Conservation (phyloP, 1,140 invertebrate genomes). For the Oscheius sp. region DNA sequence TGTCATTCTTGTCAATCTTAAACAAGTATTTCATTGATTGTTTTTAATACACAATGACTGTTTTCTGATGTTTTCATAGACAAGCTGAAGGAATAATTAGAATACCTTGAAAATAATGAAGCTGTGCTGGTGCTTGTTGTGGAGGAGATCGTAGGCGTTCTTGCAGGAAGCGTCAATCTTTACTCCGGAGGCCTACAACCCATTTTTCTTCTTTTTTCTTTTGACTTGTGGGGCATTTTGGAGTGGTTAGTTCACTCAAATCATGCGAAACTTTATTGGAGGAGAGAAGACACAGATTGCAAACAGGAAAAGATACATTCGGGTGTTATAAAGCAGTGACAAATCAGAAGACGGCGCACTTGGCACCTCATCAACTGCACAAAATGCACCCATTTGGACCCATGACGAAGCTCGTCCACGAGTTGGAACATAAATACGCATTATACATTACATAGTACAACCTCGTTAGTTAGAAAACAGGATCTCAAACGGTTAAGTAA, state of each 20-base stretch:
- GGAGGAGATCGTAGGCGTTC: conserved; percentile 57
- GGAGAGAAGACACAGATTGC: conserved; percentile 3
- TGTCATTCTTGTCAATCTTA: conserved; percentile 56
- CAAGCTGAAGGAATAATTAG: not conserved
- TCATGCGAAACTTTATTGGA: not conserved
- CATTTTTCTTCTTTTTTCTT: not conserved
- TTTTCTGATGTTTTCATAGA: not conserved
- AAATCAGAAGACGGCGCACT: conserved; percentile 5
- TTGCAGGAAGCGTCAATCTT: conserved; percentile 59
- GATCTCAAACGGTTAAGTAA: not conserved
- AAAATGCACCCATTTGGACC: not conserved
- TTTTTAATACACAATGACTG: too few relatives aligned
- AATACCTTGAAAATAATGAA: conserved; percentile 54
- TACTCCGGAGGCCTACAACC: conserved; percentile 55
- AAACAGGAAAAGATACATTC: conserved; percentile 5
- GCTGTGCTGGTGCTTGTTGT: conserved; percentile 57
- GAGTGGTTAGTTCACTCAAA: not conserved
- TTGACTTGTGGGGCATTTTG: not conserved
- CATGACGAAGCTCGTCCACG: not conserved
- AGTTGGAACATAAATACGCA: not conserved
- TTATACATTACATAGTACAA: not conserved
- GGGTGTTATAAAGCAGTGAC: not conserved
- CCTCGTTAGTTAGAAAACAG: not conserved
- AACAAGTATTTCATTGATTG: not conserved
- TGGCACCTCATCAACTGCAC: not conserved